Conservation (phyloP, 1,140 invertebrate species). For the Chrysomallon squamiferum region DNA sequence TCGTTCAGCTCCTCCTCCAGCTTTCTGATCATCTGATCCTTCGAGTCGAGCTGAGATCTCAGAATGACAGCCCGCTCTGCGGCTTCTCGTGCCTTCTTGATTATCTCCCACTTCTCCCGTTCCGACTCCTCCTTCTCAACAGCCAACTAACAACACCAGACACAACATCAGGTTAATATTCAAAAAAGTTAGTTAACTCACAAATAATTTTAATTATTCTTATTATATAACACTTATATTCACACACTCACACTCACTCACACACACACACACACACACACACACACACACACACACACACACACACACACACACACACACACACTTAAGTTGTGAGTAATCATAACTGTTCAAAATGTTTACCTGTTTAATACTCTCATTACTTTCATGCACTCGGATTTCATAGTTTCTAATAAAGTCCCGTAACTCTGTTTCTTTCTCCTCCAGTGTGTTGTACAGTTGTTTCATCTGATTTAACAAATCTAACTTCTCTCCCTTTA, state of each 20-base stretch:
- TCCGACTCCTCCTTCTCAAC: conserved; percentile 84
- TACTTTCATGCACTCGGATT: conserved; percentile 80
- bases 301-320: too few species aligned
- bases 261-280: too few species aligned
- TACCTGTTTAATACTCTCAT: conserved; percentile 72
- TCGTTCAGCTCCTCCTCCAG: conserved; percentile 83
- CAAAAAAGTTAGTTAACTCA: too few species aligned
- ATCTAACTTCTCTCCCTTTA: conserved; percentile 94
- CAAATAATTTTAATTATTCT: too few species aligned
- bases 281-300: too few species aligned
- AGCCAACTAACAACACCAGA: conserved; percentile 71
- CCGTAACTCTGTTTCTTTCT: conserved; percentile 90
- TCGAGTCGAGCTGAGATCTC: conserved; percentile 82
- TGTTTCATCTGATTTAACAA: conserved; percentile 94
- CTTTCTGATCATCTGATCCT: conserved; percentile 83
- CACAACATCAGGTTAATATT: too few species aligned
- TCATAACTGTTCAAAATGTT: too few species aligned
- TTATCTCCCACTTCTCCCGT: conserved; percentile 84
- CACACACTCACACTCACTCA: too few species aligned
- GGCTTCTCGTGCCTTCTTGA: conserved; percentile 87
- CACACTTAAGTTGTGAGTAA: too few species aligned
- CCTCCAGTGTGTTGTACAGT: conserved; percentile 89
- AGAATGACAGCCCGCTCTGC: conserved; percentile 85
- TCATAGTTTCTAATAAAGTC: conserved; percentile 95
- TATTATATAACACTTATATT: too few species aligned